phyloP scores from a whole-genome alignment of 1,140 invertebrate genomes.

The Rhagoletis zephyria region DNA sequence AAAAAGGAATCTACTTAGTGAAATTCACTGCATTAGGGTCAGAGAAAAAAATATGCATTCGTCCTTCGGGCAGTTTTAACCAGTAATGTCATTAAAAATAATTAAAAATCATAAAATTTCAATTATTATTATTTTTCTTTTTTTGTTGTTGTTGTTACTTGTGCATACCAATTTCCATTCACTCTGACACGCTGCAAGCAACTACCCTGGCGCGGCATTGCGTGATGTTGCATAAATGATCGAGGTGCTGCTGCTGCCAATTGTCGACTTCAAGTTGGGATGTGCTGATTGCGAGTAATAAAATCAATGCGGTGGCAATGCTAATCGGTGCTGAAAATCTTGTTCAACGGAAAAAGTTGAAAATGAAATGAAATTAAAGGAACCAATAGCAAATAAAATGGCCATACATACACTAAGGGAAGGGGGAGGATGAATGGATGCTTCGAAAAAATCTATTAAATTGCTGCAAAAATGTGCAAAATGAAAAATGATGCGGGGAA shows the following conservation, averaged over 20 bases:
- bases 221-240: conserved; percentile 23
- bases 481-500: background rate
- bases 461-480: background rate
- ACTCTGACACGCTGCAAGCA: background rate
- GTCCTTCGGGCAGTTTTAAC: conserved; percentile 57
- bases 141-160: conserved; percentile 60
- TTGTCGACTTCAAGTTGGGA: background rate
- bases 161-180: conserved; percentile 57
- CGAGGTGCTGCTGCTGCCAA: background rate
- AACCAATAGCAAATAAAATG: background rate
- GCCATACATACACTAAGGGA: too few species aligned
- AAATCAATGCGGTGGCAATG: background rate
- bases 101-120: conserved; percentile 73
- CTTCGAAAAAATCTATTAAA: background rate
- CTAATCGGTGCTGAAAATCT: background rate
- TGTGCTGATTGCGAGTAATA: background rate
- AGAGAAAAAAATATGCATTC: too few species aligned
- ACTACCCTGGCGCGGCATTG: background rate
- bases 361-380: conserved; percentile 15
- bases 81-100: conserved; percentile 72
- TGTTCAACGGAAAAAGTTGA: background rate
- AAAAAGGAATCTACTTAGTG: too few species aligned
- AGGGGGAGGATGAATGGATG: background rate
- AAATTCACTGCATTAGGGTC: too few species aligned
- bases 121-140: conserved; percentile 55